Base-by-base conservation (phyloP, 2,888 invertebrate species). In the Oscheius sp. region DNA sequence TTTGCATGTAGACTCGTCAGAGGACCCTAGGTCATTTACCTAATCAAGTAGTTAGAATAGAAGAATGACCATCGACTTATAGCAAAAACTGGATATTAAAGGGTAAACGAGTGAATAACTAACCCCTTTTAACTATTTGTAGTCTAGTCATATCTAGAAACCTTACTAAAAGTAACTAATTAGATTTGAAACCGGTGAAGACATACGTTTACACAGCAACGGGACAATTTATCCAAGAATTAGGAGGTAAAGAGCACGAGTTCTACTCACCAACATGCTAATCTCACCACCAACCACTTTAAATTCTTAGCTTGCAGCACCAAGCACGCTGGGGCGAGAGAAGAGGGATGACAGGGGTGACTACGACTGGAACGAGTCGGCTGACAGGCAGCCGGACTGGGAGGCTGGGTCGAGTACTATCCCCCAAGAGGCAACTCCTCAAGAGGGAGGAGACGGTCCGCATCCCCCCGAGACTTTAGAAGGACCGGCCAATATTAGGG, bases 161-260 rank as follows among this genome's bases (percentile, higher is more conserved):
- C 47, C 20, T 5, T 12, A 5, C 24, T 51, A 8, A n/a, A n/a
- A 30, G 20, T 28, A 32, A 30, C 17, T 30, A 28, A n/a, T 54
- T 28, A 14, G 20, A 59, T 28, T 62, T 73, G 24, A 61, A 76
- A 56, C 76, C 76, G 9, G 76, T 76, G 62, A 70, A 72, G 56
- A 76, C 76, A 14, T 76, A 76, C 56, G 74, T 76, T 45, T 76
- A 76, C 70, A 76, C 76, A 30, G 76, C 76, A 6, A 76, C 70
- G 41, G 76, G 76, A 45, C 67, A 76, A 50, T 76, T 76, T 45
- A 70, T 76, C 36, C 67, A 56, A n/a, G 44, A 65, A 50, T 17
- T 76, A 67, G 76, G 76, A 74, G 32, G 59, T 20, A 33, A 24
- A 4, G 59, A 41, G 28, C 20, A n/a, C 8, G 45, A 24, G 24